Evolutionary conservation across 2,113 vertebrate species (phyloP), one percentile per base, ranked within the genome.

Genomic region (Agelaius tricolor): DNA sequence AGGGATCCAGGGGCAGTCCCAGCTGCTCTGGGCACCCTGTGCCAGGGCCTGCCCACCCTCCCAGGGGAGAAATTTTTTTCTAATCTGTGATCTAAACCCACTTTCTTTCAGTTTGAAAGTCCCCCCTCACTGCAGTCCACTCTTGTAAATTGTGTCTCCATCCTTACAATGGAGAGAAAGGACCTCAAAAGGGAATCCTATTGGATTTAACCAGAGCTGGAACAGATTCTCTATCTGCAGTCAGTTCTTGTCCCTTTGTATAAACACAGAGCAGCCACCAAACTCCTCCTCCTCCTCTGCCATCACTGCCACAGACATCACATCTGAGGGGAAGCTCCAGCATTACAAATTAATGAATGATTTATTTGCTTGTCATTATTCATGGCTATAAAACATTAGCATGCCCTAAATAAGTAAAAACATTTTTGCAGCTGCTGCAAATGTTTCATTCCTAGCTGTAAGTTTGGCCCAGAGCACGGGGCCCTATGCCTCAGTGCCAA

Each of bases 341-440:
- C 49, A 47, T 79, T 82, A 88, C 73, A 90, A 94, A 96, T 77
- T 87, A 85, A 65, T 79, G 66, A 80, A 68, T 92, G 93, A 97
- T 97, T 96, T 95, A 97, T 86, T 83, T 11, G 7, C 68, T 92
- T 95, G 96, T 94, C 94, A 89, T 96, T 97, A 97, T 94, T 97
- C 97, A 90, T 59, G 75, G 86, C 93, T 91, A 94, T 96, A 97
- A 97, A 98, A 97, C 69, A 95, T 95, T 61, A 97, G 84, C 96
- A 97, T 96, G 94, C 86, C 97, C 96, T 94, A 97, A 97, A 95
- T 96, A 97, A 98, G 96, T 96, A 95, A 96, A 98, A 97, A 97
- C 97, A 93, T 94, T 97, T 96, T 97, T 97, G 94, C 97, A 98
- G 98, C 98, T 97, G 98, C 84, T 83, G 84, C 97, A 90, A 84